Base-by-base conservation (phyloP, 2,888 invertebrate species). In the Agrochola lychnidis region DNA sequence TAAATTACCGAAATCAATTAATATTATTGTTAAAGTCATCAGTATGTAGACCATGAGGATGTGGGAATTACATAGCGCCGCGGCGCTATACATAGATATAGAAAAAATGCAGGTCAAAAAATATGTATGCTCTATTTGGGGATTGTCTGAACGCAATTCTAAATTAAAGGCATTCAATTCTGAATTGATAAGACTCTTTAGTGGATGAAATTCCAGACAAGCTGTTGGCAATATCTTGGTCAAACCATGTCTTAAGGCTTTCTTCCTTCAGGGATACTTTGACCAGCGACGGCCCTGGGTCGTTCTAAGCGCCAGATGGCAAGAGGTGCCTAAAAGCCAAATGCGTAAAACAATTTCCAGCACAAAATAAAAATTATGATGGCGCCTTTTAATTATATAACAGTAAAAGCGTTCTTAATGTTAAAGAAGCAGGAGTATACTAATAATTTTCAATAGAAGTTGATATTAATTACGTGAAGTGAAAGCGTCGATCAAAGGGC, bases 1-100 rank as follows among this genome's bases (percentile, higher is more conserved):
- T 62, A 71, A 70, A 68, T 57, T 68, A 53, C 56, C 66, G 10
- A 57, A 76, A 62, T 70, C 42, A 61, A 83, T 70, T 48, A 63
- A 56, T 57, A 57, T 48, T 51, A 68, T 69, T 68, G n/a, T 40
- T 25, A 62, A 42, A 74, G 16, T 57, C 62, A 59, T 82, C 30
- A 67, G 22, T 14, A 56, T 59, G 14, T 61, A 25, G 45, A 69
- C 36, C 36, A 68, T 66, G n/a, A 14, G 14, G 45, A 71, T 69
- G 40, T 56, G 25, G 25, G 25, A 64, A 64, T 79, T 48, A 70
- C 16, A 6, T 77, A 36, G n/a, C 45, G 25, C 25, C n/a, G 22
- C 53, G 10, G 30, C 30, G 30, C 36, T 61, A 4, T n/a, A 36
- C 36, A 36, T 4, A 57, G 51, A 63, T 69, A 48, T 19, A 0